Conservation (phyloP, 1,140 invertebrate genomes). For the Euschistus heros region DNA sequence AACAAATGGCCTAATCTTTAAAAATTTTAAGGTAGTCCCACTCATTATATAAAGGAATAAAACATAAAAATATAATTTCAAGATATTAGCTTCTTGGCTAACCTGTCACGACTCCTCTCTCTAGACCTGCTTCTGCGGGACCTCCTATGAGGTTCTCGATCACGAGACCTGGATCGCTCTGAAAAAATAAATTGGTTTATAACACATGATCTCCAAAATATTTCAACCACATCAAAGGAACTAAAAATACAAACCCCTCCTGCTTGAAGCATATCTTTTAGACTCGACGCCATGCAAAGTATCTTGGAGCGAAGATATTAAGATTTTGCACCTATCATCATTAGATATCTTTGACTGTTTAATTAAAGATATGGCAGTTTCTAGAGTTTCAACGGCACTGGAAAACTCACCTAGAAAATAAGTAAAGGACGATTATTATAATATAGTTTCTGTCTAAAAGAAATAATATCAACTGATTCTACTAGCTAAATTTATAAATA, state of each 20-base stretch:
- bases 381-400: conserved; percentile 94
- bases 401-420: conserved; percentile 74
- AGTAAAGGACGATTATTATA: no score
- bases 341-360: conserved; percentile 96
- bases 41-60: no score
- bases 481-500: no score
- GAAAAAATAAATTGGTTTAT: conserved; percentile 28
- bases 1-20: no score
- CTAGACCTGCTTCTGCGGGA: conserved; percentile 64
- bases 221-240: no score
- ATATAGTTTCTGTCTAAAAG: no score
- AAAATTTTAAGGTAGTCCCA: no score
- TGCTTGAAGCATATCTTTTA: conserved; percentile 77
- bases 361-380: conserved; percentile 96
- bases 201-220: no score
- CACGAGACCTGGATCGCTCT: conserved; percentile 64
- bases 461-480: no score
- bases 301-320: conserved; percentile 93
- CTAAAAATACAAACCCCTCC: conserved; percentile 37
- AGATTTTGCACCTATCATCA: conserved; percentile 96
- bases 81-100: no score
- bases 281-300: conserved; percentile 92
- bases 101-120: conserved; percentile 57
- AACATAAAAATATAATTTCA: no score
- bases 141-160: conserved; percentile 71